These are phyloP conservation scores for Natator depressus DNA, from an alignment of 2,113 vertebrate genomes.

Conservation along the genomic window DNA sequence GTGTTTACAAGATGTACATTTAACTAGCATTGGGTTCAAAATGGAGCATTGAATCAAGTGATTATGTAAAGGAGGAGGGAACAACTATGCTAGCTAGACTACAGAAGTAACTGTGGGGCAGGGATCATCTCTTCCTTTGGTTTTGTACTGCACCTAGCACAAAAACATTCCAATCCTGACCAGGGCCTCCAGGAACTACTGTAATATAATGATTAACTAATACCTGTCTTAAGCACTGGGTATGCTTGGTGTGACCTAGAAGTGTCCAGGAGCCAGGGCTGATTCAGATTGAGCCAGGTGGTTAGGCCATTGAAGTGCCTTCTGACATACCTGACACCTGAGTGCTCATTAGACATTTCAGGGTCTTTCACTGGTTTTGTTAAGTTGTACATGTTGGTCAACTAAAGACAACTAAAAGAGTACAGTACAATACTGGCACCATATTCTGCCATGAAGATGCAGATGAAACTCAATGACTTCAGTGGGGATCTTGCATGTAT, in stretches of 20 bases:
- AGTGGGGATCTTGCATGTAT: not conserved
- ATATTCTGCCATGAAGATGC: not conserved
- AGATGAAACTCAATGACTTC: not conserved
- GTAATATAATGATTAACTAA: not conserved
- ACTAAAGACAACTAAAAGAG: not conserved
- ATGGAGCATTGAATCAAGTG: not conserved
- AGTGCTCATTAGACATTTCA: not conserved
- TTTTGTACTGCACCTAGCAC: not conserved
- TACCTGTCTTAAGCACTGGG: not conserved
- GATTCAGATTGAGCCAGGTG: not conserved
- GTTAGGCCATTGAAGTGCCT: not conserved
- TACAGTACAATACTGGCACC: rapidly evolving
- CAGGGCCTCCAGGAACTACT: not conserved
- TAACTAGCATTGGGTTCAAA: not conserved
- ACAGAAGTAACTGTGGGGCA: not conserved
- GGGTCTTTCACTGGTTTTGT: not conserved
- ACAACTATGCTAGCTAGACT: not conserved
- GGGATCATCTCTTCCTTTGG: not conserved
- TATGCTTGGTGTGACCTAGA: not conserved
- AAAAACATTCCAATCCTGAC: not conserved
- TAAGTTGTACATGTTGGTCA: not conserved
- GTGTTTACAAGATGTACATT: not conserved
- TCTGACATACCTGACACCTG: not conserved
- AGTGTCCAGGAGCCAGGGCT: not conserved
- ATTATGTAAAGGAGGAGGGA: not conserved